Base-by-base conservation (phyloP, 2,797 vertebrate species). In the Tauraco hartlaubi region DNA sequence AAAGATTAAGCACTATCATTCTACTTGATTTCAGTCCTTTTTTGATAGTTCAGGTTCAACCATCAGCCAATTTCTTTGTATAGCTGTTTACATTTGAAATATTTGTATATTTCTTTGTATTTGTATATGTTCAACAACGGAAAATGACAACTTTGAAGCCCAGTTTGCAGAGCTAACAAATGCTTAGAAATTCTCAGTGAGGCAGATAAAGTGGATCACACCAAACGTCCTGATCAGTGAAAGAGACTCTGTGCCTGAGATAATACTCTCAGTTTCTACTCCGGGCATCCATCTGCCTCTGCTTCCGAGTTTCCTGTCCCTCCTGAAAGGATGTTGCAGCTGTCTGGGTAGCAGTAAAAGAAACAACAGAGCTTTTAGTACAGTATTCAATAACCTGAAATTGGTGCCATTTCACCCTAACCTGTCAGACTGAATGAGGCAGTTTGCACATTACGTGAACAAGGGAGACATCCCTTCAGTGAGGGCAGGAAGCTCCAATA, bases 331-430 rank as follows among this genome's bases (percentile, higher is more conserved):
- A 84, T 55, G 67, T 26, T 93, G 74, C 63, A 96, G 71, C 73
- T 84, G 39, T 55, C 90, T 92, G 73, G 59, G 41, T 55, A 84
- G 73, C 71, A 92, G 83, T 78, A 75, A 84, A 85, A 85, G 55
- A 93, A 92, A 85, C 67, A 92, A 82, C 0, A 1, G 23, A 84
- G 71, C 48, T 96, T 94, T 88, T 73, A 92, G 77, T 31, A 76
- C 0, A 2, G 55, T 56, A 76, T 76, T 92, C 83, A 90, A 66
- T 92, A 81, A 94, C 37, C 33, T 79, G 63, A 90, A 96, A 94
- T 79, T 46, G 59, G 55, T 92, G 80, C 61, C 77, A 87, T 90
- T 95, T 95, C 80, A 73, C 71, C 63, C 71, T 82, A 88, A 85
- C 59, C 66, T 83, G 75, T 90, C 91, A 95, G 52, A 51, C 44